phyloP scores from a whole-genome alignment of 2,888 invertebrate genomes.

The Caenorhabditis imperialis region DNA sequence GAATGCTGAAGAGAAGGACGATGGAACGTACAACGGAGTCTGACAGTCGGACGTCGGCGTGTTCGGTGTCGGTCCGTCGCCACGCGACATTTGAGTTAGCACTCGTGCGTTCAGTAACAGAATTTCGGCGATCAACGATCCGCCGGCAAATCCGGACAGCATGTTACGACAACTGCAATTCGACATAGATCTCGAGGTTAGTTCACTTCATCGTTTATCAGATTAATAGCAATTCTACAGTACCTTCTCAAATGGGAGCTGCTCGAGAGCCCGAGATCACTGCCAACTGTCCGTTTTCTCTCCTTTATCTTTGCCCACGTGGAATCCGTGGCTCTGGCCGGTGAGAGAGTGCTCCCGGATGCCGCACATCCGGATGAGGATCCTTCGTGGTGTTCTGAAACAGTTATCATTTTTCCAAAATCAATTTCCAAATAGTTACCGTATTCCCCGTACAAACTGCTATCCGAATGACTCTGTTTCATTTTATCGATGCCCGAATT shows the following conservation, averaged over 20 bases:
- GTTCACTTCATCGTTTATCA: neutral
- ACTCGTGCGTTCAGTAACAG: conserved; percentile 95
- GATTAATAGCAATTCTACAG: neutral
- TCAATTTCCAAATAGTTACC: conserved; percentile 5
- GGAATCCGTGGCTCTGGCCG: conserved; percentile 27
- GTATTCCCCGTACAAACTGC: conserved; percentile 61
- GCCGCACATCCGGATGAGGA: conserved; percentile 37
- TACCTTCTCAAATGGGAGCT: conserved; percentile 42
- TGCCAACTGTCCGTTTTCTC: conserved; percentile 51
- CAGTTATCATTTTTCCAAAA: neutral
- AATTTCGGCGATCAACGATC: conserved; percentile 94
- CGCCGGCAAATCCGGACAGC: conserved; percentile 79
- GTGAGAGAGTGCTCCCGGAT: conserved; percentile 40
- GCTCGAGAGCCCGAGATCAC: conserved; percentile 35
- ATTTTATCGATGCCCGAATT: conserved; percentile 51
- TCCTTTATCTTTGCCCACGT: conserved; percentile 44
- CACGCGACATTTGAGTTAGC: conserved; percentile 79
- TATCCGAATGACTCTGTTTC: conserved; percentile 65
- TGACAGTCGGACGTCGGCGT: conserved; percentile 31
- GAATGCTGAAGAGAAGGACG: neutral
- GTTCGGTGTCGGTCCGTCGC: conserved; percentile 2
- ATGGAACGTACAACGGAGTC: conserved; percentile 53
- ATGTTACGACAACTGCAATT: conserved; percentile 62
- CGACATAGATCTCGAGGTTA: neutral
- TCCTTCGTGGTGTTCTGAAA: conserved; percentile 56